Evolutionary conservation across 2,888 invertebrate species (phyloP).

Genomic region (Sinhomidia bicolor): DNA sequence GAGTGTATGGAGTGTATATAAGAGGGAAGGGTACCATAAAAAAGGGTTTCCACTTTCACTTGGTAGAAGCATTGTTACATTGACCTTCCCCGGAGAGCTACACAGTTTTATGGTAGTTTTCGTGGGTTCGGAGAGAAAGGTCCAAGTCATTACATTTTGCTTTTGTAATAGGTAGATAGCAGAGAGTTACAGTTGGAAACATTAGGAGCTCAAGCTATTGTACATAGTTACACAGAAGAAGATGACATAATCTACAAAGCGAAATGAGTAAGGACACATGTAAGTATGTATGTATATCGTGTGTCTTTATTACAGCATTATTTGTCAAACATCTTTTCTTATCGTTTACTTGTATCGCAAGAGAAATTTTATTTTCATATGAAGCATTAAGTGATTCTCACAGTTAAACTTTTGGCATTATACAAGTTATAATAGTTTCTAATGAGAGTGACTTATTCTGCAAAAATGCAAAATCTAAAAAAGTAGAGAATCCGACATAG

Average conservation of each 20-base stretch:
- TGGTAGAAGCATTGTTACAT: constrained; percentile 49
- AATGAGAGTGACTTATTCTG: not conserved
- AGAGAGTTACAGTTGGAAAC: not conserved
- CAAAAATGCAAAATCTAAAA: constrained; percentile 35
- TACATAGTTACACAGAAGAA: no score
- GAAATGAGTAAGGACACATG: constrained; percentile 10
- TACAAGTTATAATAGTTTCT: not conserved
- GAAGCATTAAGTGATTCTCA: not conserved
- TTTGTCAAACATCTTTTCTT: constrained; percentile 5
- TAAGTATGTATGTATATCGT: not conserved
- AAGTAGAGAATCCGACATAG: not conserved
- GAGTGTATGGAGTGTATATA: not conserved
- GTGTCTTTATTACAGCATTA: constrained; percentile 1
- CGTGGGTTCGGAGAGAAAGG: constrained; percentile 9
- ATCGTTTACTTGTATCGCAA: not conserved
- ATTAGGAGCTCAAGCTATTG: not conserved
- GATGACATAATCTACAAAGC: not conserved
- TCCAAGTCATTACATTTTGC: constrained; percentile 12
- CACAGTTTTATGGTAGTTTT: constrained; percentile 3
- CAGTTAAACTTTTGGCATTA: constrained; percentile 45
- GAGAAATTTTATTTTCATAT: not conserved
- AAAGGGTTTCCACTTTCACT: constrained; percentile 17
- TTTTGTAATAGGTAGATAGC: not conserved
- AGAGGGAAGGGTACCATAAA: not conserved
- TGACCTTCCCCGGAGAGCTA: constrained; percentile 46